These are phyloP conservation scores for Clarias gariepinus DNA, from an alignment of 2,113 vertebrate species.

Conservation along the genomic window DNA sequence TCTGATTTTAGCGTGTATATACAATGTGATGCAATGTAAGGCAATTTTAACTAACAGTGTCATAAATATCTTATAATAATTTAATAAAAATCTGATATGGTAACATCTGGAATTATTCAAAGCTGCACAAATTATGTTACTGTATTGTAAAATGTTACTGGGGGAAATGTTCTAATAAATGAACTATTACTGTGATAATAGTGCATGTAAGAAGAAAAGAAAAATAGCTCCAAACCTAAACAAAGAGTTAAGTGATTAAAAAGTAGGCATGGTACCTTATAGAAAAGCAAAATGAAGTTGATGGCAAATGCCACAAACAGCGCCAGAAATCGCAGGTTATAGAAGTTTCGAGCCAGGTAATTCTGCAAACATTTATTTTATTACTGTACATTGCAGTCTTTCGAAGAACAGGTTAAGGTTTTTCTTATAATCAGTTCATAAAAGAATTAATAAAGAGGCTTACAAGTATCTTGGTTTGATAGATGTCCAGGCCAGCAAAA, in stretches of 20 bases:
- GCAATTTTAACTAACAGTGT: not conserved
- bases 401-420: not conserved
- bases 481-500: conserved; percentile 89
- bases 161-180: not conserved
- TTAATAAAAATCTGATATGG: not conserved
- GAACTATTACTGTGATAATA: too few relatives aligned
- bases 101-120: conserved; percentile 4
- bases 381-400: not conserved
- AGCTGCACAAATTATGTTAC: not conserved
- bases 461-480: conserved; percentile 95
- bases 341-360: conserved; percentile 97
- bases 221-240: not conserved
- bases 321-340: conserved; percentile 95
- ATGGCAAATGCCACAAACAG: conserved; percentile 97
- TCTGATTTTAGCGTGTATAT: not conserved
- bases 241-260: not conserved
- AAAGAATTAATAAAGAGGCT: conserved; percentile 40
- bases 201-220: not conserved
- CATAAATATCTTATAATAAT: not conserved
- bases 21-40: not conserved
- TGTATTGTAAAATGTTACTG: not conserved
- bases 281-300: conserved; percentile 99
- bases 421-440: not conserved
- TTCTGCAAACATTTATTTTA: conserved; percentile 75
- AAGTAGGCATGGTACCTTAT: conserved; percentile 81